These are phyloP conservation scores for Phorcus lineatus DNA, from an alignment of 2,888 invertebrate genomes.

Conservation along the genomic window DNA sequence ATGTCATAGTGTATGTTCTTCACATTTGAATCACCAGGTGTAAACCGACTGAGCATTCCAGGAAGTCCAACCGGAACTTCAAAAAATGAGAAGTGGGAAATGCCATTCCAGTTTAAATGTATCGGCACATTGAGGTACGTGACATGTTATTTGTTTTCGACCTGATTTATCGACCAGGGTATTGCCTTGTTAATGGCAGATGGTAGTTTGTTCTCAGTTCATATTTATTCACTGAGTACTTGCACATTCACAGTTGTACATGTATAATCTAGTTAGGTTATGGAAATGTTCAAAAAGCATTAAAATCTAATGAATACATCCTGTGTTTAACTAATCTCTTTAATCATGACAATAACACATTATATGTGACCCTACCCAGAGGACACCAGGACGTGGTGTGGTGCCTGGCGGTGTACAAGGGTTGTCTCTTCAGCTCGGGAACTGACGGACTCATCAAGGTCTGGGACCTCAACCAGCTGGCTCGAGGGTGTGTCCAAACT, in stretches of 20 bases:
- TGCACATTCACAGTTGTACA: too few species aligned
- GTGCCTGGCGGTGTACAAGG: conserved; percentile 56
- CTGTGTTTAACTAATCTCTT: too few species aligned
- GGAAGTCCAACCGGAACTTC: conserved; percentile 27
- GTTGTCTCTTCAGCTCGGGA: conserved; percentile 65
- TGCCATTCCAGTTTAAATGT: conserved; percentile 74
- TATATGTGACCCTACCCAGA: conserved; percentile 47
- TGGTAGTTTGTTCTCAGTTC: too few species aligned
- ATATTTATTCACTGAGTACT: too few species aligned
- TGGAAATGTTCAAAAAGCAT: too few species aligned
- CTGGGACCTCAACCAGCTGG: conserved; percentile 68
- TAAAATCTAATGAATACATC: too few species aligned
- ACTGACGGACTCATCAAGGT: conserved; percentile 67
- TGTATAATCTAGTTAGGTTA: too few species aligned
- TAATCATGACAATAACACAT: too few species aligned
- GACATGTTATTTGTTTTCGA: too few species aligned
- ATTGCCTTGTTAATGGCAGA: too few species aligned
- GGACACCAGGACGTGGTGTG: conserved; percentile 68
- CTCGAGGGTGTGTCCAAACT: conserved; percentile 66
- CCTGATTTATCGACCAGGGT: too few species aligned
- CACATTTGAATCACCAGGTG: conserved; percentile 39
- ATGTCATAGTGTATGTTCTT: too few species aligned
- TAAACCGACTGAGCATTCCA: conserved; percentile 43
- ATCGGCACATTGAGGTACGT: conserved; percentile 70
- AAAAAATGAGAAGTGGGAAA: conserved; percentile 64